Evolutionary conservation across 2,888 invertebrate genomes (phyloP).

Genomic region (Agonopterix heracliana): DNA sequence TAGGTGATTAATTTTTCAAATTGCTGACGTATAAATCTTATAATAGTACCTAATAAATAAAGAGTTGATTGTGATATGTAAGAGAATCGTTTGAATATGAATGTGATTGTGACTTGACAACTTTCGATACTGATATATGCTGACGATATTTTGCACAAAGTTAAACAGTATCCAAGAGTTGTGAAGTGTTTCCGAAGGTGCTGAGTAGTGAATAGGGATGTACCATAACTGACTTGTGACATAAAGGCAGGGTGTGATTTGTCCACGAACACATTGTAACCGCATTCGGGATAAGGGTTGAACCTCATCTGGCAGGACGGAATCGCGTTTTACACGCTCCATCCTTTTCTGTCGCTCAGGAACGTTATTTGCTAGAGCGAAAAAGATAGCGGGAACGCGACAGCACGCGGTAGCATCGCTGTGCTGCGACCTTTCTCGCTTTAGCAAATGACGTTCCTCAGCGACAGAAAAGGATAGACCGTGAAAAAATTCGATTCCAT

Average conservation of each 20-base stretch:
- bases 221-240: conserved; percentile 48
- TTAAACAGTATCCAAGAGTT: conserved; percentile 38
- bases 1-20: conserved; percentile 53
- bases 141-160: conserved; percentile 22
- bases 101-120: conserved; percentile 49
- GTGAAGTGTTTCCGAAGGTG: conserved; percentile 57
- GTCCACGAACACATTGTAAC: too few relatives aligned
- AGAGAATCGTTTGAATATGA: conserved; percentile 49
- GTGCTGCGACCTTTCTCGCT: too few relatives aligned
- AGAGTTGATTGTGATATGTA: conserved; percentile 69
- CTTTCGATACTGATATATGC: conserved; percentile 23
- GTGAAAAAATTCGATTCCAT: too few relatives aligned
- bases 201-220: conserved; percentile 46
- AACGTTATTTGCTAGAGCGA: too few relatives aligned
- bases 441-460: too few relatives aligned
- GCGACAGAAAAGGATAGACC: too few relatives aligned
- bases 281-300: too few relatives aligned
- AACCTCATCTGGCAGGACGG: too few relatives aligned
- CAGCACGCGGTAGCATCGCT: too few relatives aligned
- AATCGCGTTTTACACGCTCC: too few relatives aligned
- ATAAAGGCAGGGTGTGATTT: conserved; percentile 32
- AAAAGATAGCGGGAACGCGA: too few relatives aligned
- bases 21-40: conserved; percentile 43
- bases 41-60: conserved; percentile 46
- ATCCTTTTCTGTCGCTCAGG: too few relatives aligned